Percentiles rank a stretch among this genome's conserved stretches.
Evolutionary conservation across 1,140 invertebrate genomes (phyloP).

Genomic region (Akabosia matsudoensis): DNA sequence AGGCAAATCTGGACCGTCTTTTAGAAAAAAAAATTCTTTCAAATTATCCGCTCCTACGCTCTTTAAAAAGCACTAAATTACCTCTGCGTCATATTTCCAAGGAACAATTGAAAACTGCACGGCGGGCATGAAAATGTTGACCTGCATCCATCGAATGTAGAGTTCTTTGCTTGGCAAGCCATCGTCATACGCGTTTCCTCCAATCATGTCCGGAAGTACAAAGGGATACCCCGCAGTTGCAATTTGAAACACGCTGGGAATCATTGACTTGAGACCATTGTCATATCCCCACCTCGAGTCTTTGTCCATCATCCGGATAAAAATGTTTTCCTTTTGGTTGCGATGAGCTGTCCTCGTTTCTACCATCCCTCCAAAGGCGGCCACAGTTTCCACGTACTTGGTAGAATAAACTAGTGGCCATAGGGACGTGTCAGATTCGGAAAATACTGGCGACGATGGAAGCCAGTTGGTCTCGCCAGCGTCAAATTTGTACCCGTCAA

Average conservation of each 20-base stretch:
- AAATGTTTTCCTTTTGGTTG: constrained; percentile 60
- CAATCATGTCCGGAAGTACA: constrained; percentile 87
- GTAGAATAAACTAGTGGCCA: constrained; percentile 49
- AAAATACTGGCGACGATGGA: neutral
- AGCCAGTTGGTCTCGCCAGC: constrained; percentile 69
- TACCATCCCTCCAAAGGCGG: constrained; percentile 50
- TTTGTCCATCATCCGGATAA: constrained; percentile 83
- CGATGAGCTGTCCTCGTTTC: constrained; percentile 53
- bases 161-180: constrained; percentile 64
- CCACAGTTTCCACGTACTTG: constrained; percentile 49
- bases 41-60: neutral
- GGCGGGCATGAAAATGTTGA: constrained; percentile 77
- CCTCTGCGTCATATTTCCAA: constrained; percentile 77
- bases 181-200: constrained; percentile 69
- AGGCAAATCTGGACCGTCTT: constrained; percentile 65
- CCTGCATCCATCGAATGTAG: constrained; percentile 84
- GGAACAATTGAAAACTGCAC: constrained; percentile 85
- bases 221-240: constrained; percentile 55
- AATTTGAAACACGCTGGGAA: constrained; percentile 69
- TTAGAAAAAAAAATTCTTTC: constrained; percentile 47
- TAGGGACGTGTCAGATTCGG: neutral
- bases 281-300: constrained; percentile 73
- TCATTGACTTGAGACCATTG: constrained; percentile 71
- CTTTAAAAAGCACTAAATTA: constrained; percentile 30
- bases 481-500: constrained; percentile 89